Base-by-base conservation (phyloP, 2,113 vertebrate genomes). In the Amblyornis subalaris region DNA sequence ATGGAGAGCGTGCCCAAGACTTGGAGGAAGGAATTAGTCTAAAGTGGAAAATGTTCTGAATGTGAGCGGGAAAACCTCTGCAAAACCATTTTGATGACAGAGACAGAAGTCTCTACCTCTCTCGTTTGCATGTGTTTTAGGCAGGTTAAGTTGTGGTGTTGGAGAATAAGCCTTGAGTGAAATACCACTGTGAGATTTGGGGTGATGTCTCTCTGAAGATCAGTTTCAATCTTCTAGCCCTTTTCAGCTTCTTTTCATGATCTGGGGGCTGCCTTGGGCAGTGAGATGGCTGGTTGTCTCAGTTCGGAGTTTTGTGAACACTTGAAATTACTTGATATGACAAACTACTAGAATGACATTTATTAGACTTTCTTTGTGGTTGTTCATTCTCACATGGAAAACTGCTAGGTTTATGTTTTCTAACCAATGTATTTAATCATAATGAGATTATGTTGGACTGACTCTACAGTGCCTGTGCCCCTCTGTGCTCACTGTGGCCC, bases 401-500 rank as follows among this genome's bases (percentile, higher is more conserved):
- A 47, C 16, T 38, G 15, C 4, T 35, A n/a, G 14, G 8, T 81
- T 66, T 47, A 6, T 7, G 2, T 5, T 76, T 81, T 83, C 70
- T 58, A 48, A 33, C 9, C 24, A 10, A 44, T 8, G 11, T 60
- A 44, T 87, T 81, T 67, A 55, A 67, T 60, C 24, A 36, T 14
- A 44, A 42, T n/a, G 29, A 71, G 81, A 67, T 31, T 0, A 17
- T 28, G 19, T 47, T 75, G 48, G 73, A 20, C 10, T 4, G 3
- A 20, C n/a, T 73, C 25, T 51, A 4, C 15, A 50, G 18, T 9
- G 17, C 9, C 0, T 0, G 0, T 64, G 25, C 20, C 44, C 25
- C 12, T 21, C 38, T 64, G 2, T 62, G 65, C 42, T 89, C 72
- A 69, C 26, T 19, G 20, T 2, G 2, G n/a, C 24, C 42, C 40